Evolutionary conservation across 53 echinoderm and acorn worm species (phyloP), one percentile per base, ranked within the genome.

Genomic region (Hippasteria phrygiana): DNA sequence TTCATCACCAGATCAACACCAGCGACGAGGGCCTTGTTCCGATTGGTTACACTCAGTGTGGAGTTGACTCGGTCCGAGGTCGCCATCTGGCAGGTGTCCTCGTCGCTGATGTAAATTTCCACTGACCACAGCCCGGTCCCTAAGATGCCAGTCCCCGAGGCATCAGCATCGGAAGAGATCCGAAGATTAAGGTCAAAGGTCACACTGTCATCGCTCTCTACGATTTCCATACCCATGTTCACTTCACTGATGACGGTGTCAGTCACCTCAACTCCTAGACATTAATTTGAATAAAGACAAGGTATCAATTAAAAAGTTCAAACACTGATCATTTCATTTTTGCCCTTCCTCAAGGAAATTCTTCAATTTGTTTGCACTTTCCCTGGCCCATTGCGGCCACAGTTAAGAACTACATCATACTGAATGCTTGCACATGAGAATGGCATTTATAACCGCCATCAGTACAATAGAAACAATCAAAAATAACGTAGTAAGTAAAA

Each of bases 101-200:
- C 42, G 16, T 73, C 74, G 28, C 82, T 90, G 33, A 92, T 84
- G 55, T 88, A 96, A 2, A 92, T 50, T 1, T 47, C 53, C 59
- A 96, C 67, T 8, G 71, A 40, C 96, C 96, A 96, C 73, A 91
- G 80, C 33, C 91, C 92, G 0, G 66, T 46, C 0, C 92, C 92
- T 2, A 12, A 42, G 75, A 92, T 91, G 43, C 90, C n/a, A n/a
- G n/a, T n/a, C n/a, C n/a, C 74, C 10, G 88, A 94, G 41, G 90
- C 94, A 35, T 64, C 74, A 7, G 70, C 43, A 14, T 47, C 62
- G 4, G 96, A 85, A n/a, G 74, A 27, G 3, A 92, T 73, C 13
- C 45, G 47, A 29, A 96, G 62, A 83, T 94, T 81, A 12, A 86
- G 72, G 74, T 90, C 73, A 82, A 90, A 82, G 56, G 32, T 59